Conservation (phyloP, 2,113 vertebrate genomes). For the Centrocercus urophasianus region DNA sequence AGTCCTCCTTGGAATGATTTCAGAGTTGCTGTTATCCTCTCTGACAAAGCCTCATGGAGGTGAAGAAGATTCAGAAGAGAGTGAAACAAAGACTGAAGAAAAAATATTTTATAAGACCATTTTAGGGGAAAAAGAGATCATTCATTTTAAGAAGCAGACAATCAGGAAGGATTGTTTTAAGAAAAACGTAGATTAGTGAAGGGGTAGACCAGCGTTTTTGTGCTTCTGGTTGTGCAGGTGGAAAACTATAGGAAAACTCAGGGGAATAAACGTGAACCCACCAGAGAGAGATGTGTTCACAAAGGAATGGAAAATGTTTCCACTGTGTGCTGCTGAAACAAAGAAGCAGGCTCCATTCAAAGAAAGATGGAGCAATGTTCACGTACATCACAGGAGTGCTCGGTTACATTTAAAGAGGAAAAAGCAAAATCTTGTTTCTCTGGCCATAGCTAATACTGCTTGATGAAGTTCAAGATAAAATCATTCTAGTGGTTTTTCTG, state of each 20-base stretch:
- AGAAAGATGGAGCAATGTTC: neutral
- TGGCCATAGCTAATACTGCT: neutral
- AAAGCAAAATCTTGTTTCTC: neutral
- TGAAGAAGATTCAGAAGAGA: neutral
- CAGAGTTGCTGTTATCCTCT: neutral
- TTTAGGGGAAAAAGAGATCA: rapidly evolving
- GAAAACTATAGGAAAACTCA: neutral
- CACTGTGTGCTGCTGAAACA: rapidly evolving
- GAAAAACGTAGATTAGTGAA: neutral
- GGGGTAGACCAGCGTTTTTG: neutral
- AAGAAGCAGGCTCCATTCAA: neutral
- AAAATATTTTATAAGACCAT: neutral
- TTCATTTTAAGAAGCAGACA: neutral
- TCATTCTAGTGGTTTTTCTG: neutral
- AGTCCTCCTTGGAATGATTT: neutral
- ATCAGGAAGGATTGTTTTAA: neutral
- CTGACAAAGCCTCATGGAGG: neutral
- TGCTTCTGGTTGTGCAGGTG: neutral
- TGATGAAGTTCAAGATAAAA: neutral
- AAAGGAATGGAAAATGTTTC: neutral
- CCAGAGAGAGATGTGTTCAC: neutral
- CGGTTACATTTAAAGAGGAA: neutral
- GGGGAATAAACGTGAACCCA: neutral
- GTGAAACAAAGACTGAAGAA: neutral
- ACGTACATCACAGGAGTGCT: neutral